Evolutionary conservation across 2,113 vertebrate species (phyloP).

Genomic region (Campylomormyrus numenius): DNA sequence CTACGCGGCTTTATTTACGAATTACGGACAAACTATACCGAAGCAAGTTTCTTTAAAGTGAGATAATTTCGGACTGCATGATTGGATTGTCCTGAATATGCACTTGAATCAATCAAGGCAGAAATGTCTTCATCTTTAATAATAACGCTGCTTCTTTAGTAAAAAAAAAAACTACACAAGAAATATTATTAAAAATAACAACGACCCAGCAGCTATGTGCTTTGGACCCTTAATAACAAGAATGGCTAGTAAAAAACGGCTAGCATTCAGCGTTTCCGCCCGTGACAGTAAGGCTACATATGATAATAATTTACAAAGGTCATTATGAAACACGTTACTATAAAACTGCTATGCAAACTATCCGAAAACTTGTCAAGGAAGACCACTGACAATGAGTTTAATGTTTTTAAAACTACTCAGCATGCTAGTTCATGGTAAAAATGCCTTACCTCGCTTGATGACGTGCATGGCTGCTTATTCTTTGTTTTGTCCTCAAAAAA

Average conservation of each 20-base stretch:
- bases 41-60: neutral
- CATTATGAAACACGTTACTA: neutral
- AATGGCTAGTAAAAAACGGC: neutral
- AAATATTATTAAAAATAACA: neutral
- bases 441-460: slow-evolving; percentile 76
- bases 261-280: neutral
- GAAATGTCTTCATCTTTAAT: neutral
- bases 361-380: neutral
- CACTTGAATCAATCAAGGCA: neutral
- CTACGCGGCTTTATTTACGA: neutral
- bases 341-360: neutral
- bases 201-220: neutral
- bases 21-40: neutral
- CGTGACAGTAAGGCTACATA: neutral
- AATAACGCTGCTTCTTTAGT: neutral
- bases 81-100: neutral
- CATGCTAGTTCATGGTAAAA: neutral
- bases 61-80: neutral
- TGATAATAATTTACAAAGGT: neutral
- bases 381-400: neutral
- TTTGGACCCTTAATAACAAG: neutral
- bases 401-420: neutral
- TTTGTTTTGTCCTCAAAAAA: neutral
- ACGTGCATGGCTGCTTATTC: slow-evolving; percentile 71
- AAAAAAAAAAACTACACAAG: neutral